Evolutionary conservation across 64 coral and sea anemone genomes (phyloP).

Genomic region (Dendrophyllia cribrosa): DNA sequence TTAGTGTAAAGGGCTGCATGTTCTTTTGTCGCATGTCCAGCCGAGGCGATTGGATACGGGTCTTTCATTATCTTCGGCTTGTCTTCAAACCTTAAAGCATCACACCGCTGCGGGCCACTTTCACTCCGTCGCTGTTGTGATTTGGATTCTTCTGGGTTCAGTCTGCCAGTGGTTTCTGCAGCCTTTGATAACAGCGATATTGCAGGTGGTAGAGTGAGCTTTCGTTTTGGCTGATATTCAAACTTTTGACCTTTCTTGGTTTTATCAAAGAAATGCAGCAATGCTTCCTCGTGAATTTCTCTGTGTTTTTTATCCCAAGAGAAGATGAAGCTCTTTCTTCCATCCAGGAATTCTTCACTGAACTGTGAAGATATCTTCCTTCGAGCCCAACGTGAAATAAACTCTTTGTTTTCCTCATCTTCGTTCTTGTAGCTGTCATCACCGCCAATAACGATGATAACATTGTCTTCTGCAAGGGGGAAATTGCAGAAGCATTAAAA

Average conservation of each 20-base stretch:
- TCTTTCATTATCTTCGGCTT: too few relatives aligned
- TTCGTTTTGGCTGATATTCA: neutral
- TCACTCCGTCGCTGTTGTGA: too few relatives aligned
- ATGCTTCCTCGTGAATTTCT: constrained; percentile 65
- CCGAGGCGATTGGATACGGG: too few relatives aligned
- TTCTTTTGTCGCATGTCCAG: too few relatives aligned
- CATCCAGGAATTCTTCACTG: constrained; percentile 52
- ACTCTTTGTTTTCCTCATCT: constrained; percentile 37
- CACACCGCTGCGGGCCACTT: too few relatives aligned
- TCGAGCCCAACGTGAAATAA: constrained; percentile 67
- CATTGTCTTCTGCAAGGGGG: constrained; percentile 11
- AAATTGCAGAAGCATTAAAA: neutral
- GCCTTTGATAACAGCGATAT: too few relatives aligned
- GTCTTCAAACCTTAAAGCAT: too few relatives aligned
- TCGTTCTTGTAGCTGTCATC: constrained; percentile 27
- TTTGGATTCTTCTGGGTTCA: too few relatives aligned
- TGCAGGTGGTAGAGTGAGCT: too few relatives aligned
- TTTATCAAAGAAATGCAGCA: constrained; percentile 39
- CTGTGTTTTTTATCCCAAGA: neutral
- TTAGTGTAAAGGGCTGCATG: too few relatives aligned
- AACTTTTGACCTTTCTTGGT: constrained; percentile 35
- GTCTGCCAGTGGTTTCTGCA: too few relatives aligned
- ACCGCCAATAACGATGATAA: constrained; percentile 48
- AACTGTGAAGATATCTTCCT: constrained; percentile 68
- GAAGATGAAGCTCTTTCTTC: neutral